These are phyloP conservation scores for Benthosema pterotum DNA, from an alignment of 2,797 vertebrate genomes.

Conservation along the genomic window DNA sequence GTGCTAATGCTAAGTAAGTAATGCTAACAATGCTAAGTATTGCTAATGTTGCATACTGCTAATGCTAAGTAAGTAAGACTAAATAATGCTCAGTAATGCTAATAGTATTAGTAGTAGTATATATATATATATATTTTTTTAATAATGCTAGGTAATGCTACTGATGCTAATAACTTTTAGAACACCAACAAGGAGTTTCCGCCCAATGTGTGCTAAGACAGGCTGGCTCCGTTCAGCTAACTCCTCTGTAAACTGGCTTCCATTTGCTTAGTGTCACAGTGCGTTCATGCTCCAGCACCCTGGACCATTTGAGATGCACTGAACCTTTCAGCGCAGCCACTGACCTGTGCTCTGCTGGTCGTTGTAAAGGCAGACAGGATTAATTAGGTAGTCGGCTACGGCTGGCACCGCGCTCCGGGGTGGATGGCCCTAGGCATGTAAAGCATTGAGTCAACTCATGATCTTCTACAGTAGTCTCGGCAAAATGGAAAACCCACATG, in stretches of 20 bases:
- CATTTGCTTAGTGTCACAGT: conserved; percentile 48
- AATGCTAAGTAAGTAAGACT: too few relatives aligned
- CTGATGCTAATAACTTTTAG: too few relatives aligned
- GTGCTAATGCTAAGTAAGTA: too few relatives aligned
- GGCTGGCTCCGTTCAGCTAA: conserved; percentile 12
- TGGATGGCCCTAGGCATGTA: conserved; percentile 56
- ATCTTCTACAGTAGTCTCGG: conserved; percentile 55
- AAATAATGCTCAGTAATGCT: too few relatives aligned
- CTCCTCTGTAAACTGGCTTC: conserved; percentile 30
- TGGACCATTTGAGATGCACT: conserved; percentile 62
- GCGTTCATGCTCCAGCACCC: conserved; percentile 59
- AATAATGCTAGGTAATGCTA: too few relatives aligned
- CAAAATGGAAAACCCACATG: conserved; percentile 57
- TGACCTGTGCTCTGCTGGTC: conserved; percentile 59
- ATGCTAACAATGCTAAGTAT: too few relatives aligned
- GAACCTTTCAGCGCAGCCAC: conserved; percentile 65
- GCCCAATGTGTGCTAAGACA: too few relatives aligned
- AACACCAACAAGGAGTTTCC: too few relatives aligned
- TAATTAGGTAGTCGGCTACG: conserved; percentile 72
- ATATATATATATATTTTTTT: too few relatives aligned
- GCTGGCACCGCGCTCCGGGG: conserved; percentile 50
- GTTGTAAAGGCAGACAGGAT: conserved; percentile 69
- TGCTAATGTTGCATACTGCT: too few relatives aligned
- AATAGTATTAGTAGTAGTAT: too few relatives aligned
- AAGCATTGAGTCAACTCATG: conserved; percentile 46